Percentiles rank a stretch among this genome's conserved stretches.
These are phyloP conservation scores for Zootermopsis nevadensis DNA, from an alignment of 2,888 invertebrate species.

Conservation along the genomic window DNA sequence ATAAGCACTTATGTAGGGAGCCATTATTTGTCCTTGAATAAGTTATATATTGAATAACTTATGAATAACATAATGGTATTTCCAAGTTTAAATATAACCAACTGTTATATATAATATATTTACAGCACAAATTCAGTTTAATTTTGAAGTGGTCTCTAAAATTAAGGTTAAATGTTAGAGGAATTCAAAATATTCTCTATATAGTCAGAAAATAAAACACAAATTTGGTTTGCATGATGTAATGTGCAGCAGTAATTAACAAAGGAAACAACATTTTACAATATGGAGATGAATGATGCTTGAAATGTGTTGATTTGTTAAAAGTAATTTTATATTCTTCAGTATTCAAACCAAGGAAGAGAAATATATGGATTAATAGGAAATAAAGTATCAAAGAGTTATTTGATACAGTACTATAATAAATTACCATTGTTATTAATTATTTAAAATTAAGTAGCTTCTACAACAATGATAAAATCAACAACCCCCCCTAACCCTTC, in stretches of 20 bases:
- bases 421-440: constrained; percentile 30
- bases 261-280: background rate
- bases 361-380: background rate
- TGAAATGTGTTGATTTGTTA: constrained; percentile 20
- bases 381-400: constrained; percentile 3
- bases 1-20: background rate
- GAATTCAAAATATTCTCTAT: background rate
- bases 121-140: constrained; percentile 42
- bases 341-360: background rate
- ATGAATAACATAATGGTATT: constrained; percentile 29
- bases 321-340: background rate
- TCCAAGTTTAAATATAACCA: constrained; percentile 40
- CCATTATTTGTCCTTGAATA: constrained; percentile 37
- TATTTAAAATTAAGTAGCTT: constrained; percentile 42
- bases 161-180: background rate
- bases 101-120: constrained; percentile 46
- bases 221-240: background rate
- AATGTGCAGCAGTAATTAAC: background rate
- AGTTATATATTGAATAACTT: constrained; percentile 20
- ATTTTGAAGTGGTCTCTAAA: constrained; percentile 29
- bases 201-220: background rate
- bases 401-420: background rate
- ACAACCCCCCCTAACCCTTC: constrained; percentile 39
- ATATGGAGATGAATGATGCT: constrained; percentile 26
- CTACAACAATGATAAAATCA: constrained; percentile 46